A percentile compares a stretch with the other conserved stretches of the same genome.
Evolutionary conservation across 2,797 vertebrate species (phyloP).

Genomic region (Amazonetta brasiliensis): DNA sequence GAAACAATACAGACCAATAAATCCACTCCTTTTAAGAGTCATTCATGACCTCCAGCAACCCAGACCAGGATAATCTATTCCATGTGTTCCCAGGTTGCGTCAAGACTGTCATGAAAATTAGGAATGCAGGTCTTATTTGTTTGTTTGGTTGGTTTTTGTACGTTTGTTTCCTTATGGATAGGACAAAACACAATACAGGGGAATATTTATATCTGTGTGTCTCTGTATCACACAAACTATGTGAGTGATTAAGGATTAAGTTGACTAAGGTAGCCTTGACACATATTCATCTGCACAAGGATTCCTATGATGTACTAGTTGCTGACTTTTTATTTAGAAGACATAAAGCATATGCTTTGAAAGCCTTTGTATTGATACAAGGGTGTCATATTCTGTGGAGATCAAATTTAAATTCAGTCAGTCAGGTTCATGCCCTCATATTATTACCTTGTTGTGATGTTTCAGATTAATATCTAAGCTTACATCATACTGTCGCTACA

Average conservation of each 20-base stretch:
- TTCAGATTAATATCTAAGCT: background rate
- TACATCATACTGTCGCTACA: background rate
- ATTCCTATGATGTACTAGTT: background rate
- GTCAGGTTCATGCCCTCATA: background rate
- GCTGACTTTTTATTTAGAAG: background rate
- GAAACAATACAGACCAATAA: background rate
- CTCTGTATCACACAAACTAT: background rate
- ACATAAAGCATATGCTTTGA: background rate
- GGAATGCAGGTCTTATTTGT: background rate
- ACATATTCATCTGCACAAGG: background rate
- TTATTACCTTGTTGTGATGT: background rate
- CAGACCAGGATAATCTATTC: background rate
- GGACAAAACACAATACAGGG: background rate
- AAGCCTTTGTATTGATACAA: background rate
- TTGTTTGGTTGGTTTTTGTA: too few species aligned
- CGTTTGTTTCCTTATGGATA: background rate
- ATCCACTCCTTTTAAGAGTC: background rate
- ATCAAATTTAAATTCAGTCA: slow-evolving; percentile 20
- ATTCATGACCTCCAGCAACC: background rate
- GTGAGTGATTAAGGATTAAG: background rate
- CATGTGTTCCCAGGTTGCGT: background rate
- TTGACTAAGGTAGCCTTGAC: background rate
- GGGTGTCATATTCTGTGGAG: background rate
- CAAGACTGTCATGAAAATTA: background rate
- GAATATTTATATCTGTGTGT: background rate